phyloP scores from a whole-genome alignment of 2,888 invertebrate genomes.

The Microplitis manilae region DNA sequence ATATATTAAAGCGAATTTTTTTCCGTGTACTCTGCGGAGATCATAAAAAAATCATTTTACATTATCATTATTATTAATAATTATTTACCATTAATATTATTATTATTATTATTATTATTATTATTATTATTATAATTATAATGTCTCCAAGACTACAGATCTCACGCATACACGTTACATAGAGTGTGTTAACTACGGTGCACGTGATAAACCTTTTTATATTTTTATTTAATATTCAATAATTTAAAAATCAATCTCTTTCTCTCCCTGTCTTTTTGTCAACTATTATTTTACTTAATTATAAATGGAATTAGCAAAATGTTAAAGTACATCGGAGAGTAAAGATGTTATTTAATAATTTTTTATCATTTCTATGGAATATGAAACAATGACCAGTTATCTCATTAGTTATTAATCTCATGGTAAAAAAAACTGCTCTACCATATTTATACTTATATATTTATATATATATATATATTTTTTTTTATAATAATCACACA shows the following conservation, averaged over 20 bases:
- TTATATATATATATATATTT: not conserved
- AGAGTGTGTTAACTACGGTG: conserved; percentile 40
- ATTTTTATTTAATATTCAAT: not conserved
- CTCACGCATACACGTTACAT: conserved; percentile 35
- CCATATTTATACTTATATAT: conserved; percentile 32
- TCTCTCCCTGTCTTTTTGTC: conserved; percentile 6
- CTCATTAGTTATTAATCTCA: conserved; percentile 45
- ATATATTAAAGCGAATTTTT: not conserved
- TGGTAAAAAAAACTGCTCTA: conserved; percentile 50
- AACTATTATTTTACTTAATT: conserved; percentile 5
- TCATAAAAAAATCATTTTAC: not conserved
- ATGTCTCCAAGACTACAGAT: conserved; percentile 5
- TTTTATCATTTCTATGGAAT: conserved; percentile 29
- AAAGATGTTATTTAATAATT: conserved; percentile 22
- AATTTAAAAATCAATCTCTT: conserved; percentile 4
- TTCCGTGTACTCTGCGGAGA: conserved; percentile 7
- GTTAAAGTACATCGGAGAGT: conserved; percentile 27
- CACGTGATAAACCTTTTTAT: conserved; percentile 29
- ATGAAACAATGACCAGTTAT: conserved; percentile 38
- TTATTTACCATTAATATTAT: not conserved
- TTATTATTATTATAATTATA: not conserved
- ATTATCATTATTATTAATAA: not conserved
- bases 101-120: not conserved
- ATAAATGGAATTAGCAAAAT: conserved; percentile 9
- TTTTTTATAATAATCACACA: conserved; percentile 42